Evolutionary conservation across 2,888 invertebrate genomes (phyloP).

Genomic region (Agonopterix subpropinquella): DNA sequence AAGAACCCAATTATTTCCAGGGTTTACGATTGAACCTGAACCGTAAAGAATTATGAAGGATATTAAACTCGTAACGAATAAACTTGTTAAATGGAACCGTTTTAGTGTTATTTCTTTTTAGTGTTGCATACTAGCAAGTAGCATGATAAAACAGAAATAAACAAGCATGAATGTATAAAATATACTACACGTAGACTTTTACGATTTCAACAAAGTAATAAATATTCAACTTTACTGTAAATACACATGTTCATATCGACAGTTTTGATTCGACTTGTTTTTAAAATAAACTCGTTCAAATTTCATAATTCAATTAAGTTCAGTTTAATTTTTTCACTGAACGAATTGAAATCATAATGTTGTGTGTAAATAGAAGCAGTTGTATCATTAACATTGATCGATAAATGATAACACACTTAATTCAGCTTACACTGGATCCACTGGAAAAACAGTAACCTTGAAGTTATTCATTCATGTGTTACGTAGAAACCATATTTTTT

Average conservation of each 20-base stretch:
- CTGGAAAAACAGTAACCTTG: conserved; percentile 58
- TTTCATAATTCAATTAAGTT: too few relatives aligned
- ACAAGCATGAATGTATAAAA: neutral
- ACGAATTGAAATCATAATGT: neutral
- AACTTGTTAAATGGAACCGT: conserved; percentile 2
- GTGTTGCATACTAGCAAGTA: neutral
- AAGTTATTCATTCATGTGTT: conserved; percentile 56
- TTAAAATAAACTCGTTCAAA: too few relatives aligned
- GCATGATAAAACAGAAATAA: neutral
- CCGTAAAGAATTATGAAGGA: conserved; percentile 1
- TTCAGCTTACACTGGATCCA: conserved; percentile 30
- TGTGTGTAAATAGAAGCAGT: conserved; percentile 13
- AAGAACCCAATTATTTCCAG: conserved; percentile 7
- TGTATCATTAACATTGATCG: conserved; percentile 8
- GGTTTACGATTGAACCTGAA: conserved; percentile 6
- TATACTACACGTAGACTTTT: neutral
- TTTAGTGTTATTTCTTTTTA: neutral
- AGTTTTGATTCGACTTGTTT: too few relatives aligned
- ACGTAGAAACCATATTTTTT: conserved; percentile 65
- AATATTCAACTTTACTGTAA: neutral
- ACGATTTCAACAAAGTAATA: neutral
- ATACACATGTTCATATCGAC: too few relatives aligned
- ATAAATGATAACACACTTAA: conserved; percentile 21
- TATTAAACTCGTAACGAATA: conserved; percentile 3
- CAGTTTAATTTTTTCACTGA: too few relatives aligned